Conservation (phyloP, 1,140 invertebrate species). For the Diachasmimorpha longicaudata region DNA sequence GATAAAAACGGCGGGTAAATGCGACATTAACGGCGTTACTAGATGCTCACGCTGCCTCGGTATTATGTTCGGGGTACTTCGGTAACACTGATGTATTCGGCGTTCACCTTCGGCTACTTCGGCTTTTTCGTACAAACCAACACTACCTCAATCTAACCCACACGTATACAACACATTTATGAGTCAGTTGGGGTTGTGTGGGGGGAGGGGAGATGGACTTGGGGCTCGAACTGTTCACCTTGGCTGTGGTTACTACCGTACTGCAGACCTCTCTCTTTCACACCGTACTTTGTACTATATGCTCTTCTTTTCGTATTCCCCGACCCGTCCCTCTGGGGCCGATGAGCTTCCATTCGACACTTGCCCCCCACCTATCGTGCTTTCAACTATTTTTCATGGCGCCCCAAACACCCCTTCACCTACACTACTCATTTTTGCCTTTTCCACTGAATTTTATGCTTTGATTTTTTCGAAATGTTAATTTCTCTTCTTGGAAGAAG, state of each 20-base stretch:
- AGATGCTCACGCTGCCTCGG: constrained; percentile 29
- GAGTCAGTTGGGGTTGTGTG: background rate
- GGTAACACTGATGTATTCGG: constrained; percentile 31
- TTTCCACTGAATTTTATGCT: background rate
- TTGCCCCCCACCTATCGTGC: background rate
- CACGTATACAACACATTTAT: background rate
- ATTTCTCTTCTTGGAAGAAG: too few relatives aligned
- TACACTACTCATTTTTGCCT: background rate
- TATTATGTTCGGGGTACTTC: constrained; percentile 16
- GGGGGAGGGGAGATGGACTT: background rate
- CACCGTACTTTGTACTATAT: background rate
- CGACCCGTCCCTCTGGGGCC: background rate
- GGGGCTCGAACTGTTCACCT: background rate
- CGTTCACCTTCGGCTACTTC: background rate
- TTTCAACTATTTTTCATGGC: background rate
- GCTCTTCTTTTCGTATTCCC: background rate
- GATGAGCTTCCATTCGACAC: background rate
- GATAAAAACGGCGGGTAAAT: constrained; percentile 34
- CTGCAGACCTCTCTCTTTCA: background rate
- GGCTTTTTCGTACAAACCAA: background rate
- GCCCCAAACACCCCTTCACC: background rate
- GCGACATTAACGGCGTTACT: constrained; percentile 41
- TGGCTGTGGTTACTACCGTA: background rate
- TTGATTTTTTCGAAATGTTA: background rate
- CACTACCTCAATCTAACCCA: background rate